phyloP scores from a whole-genome alignment of 2,888 invertebrate genomes.

The Melanotus villosus region DNA sequence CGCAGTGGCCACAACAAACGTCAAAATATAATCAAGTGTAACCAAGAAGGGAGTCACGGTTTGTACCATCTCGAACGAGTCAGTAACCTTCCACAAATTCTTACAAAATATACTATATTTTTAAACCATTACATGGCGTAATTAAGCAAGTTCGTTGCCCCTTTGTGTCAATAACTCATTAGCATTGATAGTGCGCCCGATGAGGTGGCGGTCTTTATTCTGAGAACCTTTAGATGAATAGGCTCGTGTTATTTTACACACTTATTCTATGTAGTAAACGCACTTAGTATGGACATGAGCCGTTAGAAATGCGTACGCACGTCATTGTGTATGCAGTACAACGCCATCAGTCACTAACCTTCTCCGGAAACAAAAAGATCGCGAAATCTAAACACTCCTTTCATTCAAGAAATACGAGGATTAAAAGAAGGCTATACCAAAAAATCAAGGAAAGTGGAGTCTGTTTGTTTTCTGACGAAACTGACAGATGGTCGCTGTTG shows the following conservation, averaged over 20 bases:
- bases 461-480: background rate
- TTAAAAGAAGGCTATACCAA: conserved; percentile 2
- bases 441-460: too few species aligned
- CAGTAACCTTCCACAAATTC: conserved; percentile 9
- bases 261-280: conserved; percentile 35
- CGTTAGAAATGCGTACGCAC: conserved; percentile 44
- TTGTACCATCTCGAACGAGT: background rate
- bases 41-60: conserved; percentile 30
- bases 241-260: conserved; percentile 19
- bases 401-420: conserved; percentile 38
- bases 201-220: conserved; percentile 34
- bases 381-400: too few species aligned
- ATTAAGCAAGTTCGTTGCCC: conserved; percentile 31
- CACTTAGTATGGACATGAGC: conserved; percentile 36
- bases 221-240: conserved; percentile 31
- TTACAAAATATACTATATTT: background rate
- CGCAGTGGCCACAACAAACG: conserved; percentile 14
- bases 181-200: conserved; percentile 27
- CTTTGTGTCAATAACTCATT: conserved; percentile 36
- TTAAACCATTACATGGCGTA: conserved; percentile 21
- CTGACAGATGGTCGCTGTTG: background rate
- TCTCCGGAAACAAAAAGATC: conserved; percentile 40
- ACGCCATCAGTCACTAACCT: conserved; percentile 52
- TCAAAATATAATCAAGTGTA: conserved; percentile 15
- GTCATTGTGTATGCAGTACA: conserved; percentile 42